These are phyloP conservation scores for Scalopus aquaticus DNA, from an alignment of 2,113 vertebrate species.

Conservation along the genomic window DNA sequence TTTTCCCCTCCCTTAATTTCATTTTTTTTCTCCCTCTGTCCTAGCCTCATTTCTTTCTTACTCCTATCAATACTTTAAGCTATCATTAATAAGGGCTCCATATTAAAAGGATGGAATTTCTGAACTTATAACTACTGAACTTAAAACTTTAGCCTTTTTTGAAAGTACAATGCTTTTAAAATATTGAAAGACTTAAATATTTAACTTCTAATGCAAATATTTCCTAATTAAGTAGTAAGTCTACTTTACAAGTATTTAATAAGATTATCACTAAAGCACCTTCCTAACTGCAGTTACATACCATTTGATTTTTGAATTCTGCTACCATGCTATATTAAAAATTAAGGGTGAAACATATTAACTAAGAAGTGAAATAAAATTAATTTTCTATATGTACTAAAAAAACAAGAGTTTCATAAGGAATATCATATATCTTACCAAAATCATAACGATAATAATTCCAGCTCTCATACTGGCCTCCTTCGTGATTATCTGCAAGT, in stretches of 20 bases:
- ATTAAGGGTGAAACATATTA: not conserved
- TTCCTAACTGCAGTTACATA: not conserved
- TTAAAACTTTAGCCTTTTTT: slow-evolving; percentile 12
- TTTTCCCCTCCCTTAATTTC: not conserved
- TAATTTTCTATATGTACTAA: not conserved
- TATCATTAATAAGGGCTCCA: not conserved
- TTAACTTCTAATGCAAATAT: slow-evolving; percentile 20
- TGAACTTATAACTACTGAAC: not conserved
- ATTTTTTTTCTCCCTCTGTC: not conserved
- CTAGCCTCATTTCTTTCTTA: not conserved
- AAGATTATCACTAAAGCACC: not conserved
- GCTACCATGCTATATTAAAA: not conserved
- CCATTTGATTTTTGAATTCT: not conserved
- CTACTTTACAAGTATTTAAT: not conserved
- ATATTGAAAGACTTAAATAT: not conserved
- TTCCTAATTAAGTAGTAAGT: not conserved
- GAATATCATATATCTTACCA: slow-evolving; percentile 82
- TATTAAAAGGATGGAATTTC: not conserved
- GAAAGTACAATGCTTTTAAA: slow-evolving; percentile 2
- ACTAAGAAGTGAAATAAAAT: not conserved
- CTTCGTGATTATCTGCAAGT: slow-evolving; percentile 92
- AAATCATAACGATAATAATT: slow-evolving; percentile 98
- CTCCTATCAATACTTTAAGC: not conserved
- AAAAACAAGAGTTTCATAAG: not conserved
- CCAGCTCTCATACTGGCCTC: slow-evolving; percentile 97